A percentile compares a stretch with the other conserved stretches of the same genome.
Evolutionary conservation across 1,140 invertebrate species (phyloP).

Genomic region (Zaprionus africanus): DNA sequence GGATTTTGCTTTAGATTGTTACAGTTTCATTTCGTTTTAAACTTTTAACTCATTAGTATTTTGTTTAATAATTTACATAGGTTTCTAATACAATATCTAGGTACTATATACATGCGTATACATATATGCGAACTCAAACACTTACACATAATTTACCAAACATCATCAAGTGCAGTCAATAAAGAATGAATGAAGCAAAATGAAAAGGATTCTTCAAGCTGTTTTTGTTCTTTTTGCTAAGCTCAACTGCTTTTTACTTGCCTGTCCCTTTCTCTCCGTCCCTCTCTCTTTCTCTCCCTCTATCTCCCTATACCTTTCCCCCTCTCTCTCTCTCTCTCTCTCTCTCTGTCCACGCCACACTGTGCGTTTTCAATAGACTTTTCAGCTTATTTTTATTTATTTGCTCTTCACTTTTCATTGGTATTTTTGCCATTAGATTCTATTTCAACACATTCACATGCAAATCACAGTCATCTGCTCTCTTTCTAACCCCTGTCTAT

Average conservation of each 20-base stretch:
- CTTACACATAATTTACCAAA: no score
- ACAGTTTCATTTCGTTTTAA: no score
- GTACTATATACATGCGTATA: neutral
- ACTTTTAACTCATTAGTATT: no score
- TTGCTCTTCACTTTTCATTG: conserved; percentile 66
- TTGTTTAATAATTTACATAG: no score
- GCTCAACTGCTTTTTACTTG: neutral
- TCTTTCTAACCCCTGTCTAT: neutral
- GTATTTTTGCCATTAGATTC: conserved; percentile 71
- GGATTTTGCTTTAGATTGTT: no score
- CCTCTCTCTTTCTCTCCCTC: neutral
- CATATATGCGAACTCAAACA: neutral
- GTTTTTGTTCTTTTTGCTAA: conserved; percentile 1
- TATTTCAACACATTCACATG: conserved; percentile 79
- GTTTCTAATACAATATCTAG: no score
- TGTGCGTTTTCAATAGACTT: conserved; percentile 33
- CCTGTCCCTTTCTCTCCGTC: neutral
- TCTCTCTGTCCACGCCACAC: neutral
- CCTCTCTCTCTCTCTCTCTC: neutral
- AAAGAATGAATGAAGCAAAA: neutral
- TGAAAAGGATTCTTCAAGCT: neutral
- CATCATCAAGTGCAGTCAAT: neutral
- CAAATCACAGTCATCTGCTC: conserved; percentile 56
- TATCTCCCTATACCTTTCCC: no score
- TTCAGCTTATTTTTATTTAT: conserved; percentile 70